phyloP scores from a whole-genome alignment of 2,888 invertebrate species.

The Scaptomyza tumidula region DNA sequence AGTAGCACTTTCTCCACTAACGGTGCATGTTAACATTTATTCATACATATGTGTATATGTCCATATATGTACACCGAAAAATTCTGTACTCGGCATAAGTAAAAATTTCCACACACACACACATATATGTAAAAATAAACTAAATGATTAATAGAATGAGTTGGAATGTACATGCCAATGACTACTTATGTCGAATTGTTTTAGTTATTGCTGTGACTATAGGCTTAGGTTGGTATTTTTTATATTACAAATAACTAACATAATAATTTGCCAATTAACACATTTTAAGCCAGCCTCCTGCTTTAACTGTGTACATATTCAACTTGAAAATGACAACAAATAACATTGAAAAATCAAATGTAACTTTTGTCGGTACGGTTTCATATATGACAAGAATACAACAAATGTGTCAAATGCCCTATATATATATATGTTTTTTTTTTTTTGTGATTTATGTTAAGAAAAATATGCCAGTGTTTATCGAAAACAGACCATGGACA shows the following conservation, averaged over 20 bases:
- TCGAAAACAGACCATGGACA: no score
- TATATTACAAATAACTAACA: not conserved
- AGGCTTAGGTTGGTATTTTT: slow-evolving; percentile 50
- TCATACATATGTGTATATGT: not conserved
- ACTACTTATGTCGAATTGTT: slow-evolving; percentile 35
- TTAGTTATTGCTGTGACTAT: slow-evolving; percentile 36
- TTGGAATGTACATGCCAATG: slow-evolving; percentile 6
- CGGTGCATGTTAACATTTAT: slow-evolving; percentile 1
- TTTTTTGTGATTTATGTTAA: no score
- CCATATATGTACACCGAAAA: not conserved
- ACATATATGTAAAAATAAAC: slow-evolving; percentile 9
- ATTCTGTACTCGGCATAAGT: not conserved
- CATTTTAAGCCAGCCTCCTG: not conserved
- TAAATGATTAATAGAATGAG: slow-evolving; percentile 31
- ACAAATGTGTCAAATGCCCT: no score
- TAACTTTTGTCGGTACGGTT: not conserved
- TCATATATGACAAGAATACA: not conserved
- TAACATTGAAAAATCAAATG: not conserved
- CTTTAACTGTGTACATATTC: not conserved
- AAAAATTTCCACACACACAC: slow-evolving; percentile 2
- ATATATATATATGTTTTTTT: no score
- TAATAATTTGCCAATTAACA: not conserved
- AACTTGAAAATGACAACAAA: not conserved
- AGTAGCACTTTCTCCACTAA: slow-evolving; percentile 21
- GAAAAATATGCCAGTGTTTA: no score